Evolutionary conservation across 2,797 vertebrate genomes (phyloP).

Genomic region (Hemibagrus guttatus): DNA sequence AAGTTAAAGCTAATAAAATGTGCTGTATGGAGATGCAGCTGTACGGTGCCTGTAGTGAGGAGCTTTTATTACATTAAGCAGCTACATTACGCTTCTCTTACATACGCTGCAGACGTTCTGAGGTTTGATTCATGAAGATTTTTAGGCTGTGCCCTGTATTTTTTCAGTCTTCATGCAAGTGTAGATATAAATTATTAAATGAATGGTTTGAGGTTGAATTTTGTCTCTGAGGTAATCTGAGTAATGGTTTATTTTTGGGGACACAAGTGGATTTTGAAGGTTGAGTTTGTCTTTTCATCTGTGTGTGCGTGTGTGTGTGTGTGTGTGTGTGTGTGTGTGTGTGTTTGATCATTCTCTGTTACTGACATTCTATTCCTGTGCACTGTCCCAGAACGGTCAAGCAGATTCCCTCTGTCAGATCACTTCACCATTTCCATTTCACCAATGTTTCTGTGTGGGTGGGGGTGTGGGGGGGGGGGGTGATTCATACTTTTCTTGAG

Average conservation of each 20-base stretch:
- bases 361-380: slow-evolving; percentile 31
- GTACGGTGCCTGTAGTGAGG: not conserved
- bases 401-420: slow-evolving; percentile 45
- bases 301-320: slow-evolving; percentile 23
- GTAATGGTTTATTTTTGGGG: not conserved
- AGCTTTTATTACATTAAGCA: not conserved
- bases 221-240: not conserved
- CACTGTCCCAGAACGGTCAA: slow-evolving; percentile 15
- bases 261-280: not conserved
- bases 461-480: not conserved
- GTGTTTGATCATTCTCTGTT: slow-evolving; percentile 42
- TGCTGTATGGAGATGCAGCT: not conserved
- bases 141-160: not conserved
- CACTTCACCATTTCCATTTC: not conserved
- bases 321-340: slow-evolving; percentile 16
- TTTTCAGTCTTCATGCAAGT: not conserved
- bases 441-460: not conserved
- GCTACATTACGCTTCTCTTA: not conserved
- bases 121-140: not conserved
- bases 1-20: not conserved
- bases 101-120: too few species aligned
- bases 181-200: not conserved
- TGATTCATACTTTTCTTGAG: not conserved
- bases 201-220: not conserved
- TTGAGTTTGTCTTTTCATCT: not conserved